Evolutionary conservation across 2,888 invertebrate genomes (phyloP), one percentile per base, ranked within the genome.

Genomic region (Hermaeophaga mercurialis): DNA sequence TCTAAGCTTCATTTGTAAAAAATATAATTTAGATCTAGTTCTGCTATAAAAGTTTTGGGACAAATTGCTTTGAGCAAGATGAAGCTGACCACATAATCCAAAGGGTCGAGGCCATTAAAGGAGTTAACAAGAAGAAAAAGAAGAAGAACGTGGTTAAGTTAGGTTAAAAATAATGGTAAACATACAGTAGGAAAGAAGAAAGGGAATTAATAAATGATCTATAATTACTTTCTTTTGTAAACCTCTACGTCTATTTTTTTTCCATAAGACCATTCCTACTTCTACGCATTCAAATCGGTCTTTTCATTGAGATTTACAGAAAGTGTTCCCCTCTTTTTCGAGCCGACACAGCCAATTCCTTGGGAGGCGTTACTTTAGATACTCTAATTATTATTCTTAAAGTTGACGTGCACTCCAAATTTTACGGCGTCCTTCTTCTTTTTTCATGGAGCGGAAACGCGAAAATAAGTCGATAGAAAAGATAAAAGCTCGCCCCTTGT

Each of bases 371-470:
- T 53, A 43, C 48, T 46, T 57, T 28, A 38, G 45, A 52, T 48
- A 39, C 46, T 60, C 59, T 60, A 60, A 60, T 60, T 57, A 57
- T 60, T 60, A 57, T 60, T 60, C 54, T 54, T 39, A 49, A 48
- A 56, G 48, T 53, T 50, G 59, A 50, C 56, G 56, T 38, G 56
- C 50, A 56, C 56, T 59, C 56, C 44, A 57, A 54, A 57, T 54
- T 60, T 56, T 57, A 56, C 54, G 56, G 49, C 50, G 54, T 57
- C 50, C 52, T 39, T 50, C 56, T 54, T 47, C 44, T 56, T 60
- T 57, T 43, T 50, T 45, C 36, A 28, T 14, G 43, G 39, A 39
- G 52, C 56, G 56, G 54, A 53, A 59, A 59, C 43, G 56, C 53
- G 56, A 53, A 56, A 59, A 59, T 59, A 56, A 59, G 56, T 59